These are phyloP conservation scores for Acomys russatus DNA, from an alignment of 2,797 vertebrate species.

Conservation along the genomic window DNA sequence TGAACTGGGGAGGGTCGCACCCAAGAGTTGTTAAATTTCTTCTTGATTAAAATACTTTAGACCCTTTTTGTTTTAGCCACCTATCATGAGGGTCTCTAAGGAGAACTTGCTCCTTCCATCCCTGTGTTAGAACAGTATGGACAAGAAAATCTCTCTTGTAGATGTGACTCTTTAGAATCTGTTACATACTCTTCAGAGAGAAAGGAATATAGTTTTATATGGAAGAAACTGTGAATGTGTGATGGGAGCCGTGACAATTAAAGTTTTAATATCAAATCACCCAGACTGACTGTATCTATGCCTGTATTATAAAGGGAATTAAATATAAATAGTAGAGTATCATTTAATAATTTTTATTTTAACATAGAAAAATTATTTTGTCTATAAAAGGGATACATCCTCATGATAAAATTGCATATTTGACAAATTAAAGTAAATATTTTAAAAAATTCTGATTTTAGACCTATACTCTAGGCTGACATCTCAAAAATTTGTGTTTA, in stretches of 20 bases:
- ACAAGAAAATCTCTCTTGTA: background rate
- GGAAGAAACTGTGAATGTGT: slow-evolving; percentile 20
- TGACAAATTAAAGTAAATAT: slow-evolving; percentile 28
- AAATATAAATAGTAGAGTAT: background rate
- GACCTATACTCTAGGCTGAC: background rate
- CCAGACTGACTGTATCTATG: background rate
- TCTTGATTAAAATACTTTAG: background rate
- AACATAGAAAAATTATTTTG: slow-evolving; percentile 14
- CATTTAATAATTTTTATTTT: slow-evolving; percentile 47
- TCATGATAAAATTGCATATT: slow-evolving; percentile 12
- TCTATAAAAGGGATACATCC: background rate
- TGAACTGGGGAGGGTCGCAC: background rate
- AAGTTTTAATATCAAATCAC: slow-evolving; percentile 18
- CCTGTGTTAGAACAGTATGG: background rate
- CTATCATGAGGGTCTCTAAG: background rate
- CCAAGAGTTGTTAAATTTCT: background rate
- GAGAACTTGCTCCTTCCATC: background rate
- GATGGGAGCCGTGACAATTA: slow-evolving; percentile 8
- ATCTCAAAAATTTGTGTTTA: background rate
- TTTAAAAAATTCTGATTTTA: slow-evolving; percentile 20
- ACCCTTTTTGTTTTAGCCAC: background rate
- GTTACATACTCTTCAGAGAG: background rate
- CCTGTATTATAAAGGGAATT: slow-evolving; percentile 27
- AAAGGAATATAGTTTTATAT: slow-evolving; percentile 37
- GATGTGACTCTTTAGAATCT: background rate